Evolutionary conservation across 2,888 invertebrate genomes (phyloP).

Genomic region (Troilus luridus): DNA sequence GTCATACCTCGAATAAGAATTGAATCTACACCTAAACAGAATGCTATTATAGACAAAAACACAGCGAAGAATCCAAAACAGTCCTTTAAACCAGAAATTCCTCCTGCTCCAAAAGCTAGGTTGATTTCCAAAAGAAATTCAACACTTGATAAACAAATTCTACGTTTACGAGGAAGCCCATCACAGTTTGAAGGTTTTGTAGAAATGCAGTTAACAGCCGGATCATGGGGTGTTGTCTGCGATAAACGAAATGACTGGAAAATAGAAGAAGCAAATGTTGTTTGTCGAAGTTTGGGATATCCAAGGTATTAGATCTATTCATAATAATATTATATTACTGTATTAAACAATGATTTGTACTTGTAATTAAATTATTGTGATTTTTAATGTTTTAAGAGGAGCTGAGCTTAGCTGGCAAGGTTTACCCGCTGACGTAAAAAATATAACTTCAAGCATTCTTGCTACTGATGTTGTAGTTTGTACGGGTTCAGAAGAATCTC

Average conservation of each 20-base stretch:
- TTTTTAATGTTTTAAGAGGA: conserved; percentile 69
- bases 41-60: not conserved
- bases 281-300: conserved; percentile 72
- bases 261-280: conserved; percentile 71
- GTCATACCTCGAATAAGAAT: conserved; percentile 16
- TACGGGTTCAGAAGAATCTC: conserved; percentile 70
- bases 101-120: conserved; percentile 16
- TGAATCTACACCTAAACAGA: not conserved
- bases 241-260: conserved; percentile 71
- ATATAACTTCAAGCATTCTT: conserved; percentile 66
- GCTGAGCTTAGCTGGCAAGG: conserved; percentile 72
- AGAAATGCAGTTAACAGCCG: conserved; percentile 69
- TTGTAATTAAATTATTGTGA: not conserved
- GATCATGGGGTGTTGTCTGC: conserved; percentile 72
- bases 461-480: conserved; percentile 69
- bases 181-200: conserved; percentile 70
- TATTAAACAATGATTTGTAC: not conserved
- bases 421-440: conserved; percentile 67
- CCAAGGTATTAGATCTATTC: conserved; percentile 68
- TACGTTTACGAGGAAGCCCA: conserved; percentile 70
- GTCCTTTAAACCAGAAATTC: conserved; percentile 24
- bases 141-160: conserved; percentile 67
- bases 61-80: not conserved
- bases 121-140: conserved; percentile 54
- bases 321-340: not conserved